A percentile compares a stretch with the other conserved stretches of the same genome.
These are phyloP conservation scores for zebrafish (Danio rerio) DNA, from an alignment of 2,113 vertebrate species.

Conservation along the genomic window GRCz12tu NC_133199.1:6135501-6136000, in stretches of 20 bases:
- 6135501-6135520: background rate
- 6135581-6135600: conserved; percentile 13
- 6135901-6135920: background rate
- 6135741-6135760: background rate
- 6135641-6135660: background rate
- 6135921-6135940: background rate
- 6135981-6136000: background rate
- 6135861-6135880: background rate
- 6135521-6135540: background rate
- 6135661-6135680: background rate
- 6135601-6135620: background rate
- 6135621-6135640: conserved; percentile 25
- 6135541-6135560: background rate
- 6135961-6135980: conserved; percentile 16
- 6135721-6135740: conserved; percentile 8
- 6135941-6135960: conserved; percentile 13
- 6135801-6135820: no score
- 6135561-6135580: conserved; percentile 5
- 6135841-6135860: background rate
- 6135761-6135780: no score
- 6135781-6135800: no score
- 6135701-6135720: background rate
- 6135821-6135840: background rate
- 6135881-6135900: conserved; percentile 1
- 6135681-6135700: background rate